phyloP scores from a whole-genome alignment of 2,888 invertebrate species.

The Cremastinae sp. region DNA sequence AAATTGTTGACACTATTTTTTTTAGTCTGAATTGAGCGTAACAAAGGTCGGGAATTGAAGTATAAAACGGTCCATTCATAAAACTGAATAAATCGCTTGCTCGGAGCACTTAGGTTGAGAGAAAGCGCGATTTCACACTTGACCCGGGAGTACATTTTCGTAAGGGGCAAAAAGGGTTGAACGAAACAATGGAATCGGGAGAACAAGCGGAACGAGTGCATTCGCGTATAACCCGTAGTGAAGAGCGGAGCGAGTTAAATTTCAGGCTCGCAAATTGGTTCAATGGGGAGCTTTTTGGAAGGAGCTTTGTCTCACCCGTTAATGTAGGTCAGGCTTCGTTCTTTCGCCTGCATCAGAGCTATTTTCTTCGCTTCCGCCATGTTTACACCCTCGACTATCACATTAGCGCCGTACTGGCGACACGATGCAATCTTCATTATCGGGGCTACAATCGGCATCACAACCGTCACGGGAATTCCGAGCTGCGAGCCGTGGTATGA shows the following conservation, averaged over 20 bases:
- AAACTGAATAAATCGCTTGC: slow-evolving; percentile 4
- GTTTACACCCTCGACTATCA: slow-evolving; percentile 90
- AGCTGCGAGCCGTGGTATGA: slow-evolving; percentile 86
- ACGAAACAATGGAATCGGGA: slow-evolving; percentile 26
- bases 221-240: slow-evolving; percentile 36
- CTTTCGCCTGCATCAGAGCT: slow-evolving; percentile 88
- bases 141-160: slow-evolving; percentile 27
- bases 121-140: slow-evolving; percentile 15
- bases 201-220: slow-evolving; percentile 1
- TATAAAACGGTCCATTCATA: background rate
- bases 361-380: slow-evolving; percentile 92
- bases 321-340: slow-evolving; percentile 88
- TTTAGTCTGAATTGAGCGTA: background rate
- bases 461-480: slow-evolving; percentile 86
- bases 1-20: too few relatives aligned
- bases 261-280: slow-evolving; percentile 6
- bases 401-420: slow-evolving; percentile 90
- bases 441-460: slow-evolving; percentile 97
- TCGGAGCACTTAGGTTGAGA: slow-evolving; percentile 8
- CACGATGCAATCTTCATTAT: slow-evolving; percentile 97
- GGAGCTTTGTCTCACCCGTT: slow-evolving; percentile 86
- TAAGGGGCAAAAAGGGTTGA: slow-evolving; percentile 22
- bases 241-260: slow-evolving; percentile 10
- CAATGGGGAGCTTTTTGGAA: slow-evolving; percentile 1
- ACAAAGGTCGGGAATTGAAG: too few relatives aligned